Conservation (phyloP, 1,140 invertebrate species). For the Heliconius melpomene region DNA sequence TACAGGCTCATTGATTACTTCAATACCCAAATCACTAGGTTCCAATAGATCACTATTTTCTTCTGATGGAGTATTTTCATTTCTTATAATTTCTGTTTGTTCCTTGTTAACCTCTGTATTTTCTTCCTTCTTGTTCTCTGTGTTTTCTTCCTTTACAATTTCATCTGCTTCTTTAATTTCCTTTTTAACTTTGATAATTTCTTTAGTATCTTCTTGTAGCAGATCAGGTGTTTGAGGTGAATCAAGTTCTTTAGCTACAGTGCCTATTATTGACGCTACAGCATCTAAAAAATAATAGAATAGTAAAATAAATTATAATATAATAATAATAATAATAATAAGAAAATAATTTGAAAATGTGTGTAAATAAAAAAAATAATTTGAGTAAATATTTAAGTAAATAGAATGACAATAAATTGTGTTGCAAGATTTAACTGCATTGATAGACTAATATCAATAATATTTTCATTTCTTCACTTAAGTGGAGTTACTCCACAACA, state of each 20-base stretch:
- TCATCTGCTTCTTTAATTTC: constrained; percentile 25
- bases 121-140: background rate
- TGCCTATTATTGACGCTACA: constrained; percentile 70
- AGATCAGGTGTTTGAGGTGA: background rate
- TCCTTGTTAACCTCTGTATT: background rate
- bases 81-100: background rate
- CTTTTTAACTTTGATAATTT: constrained; percentile 19
- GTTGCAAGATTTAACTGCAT: too few species aligned
- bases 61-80: background rate
- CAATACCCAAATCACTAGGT: background rate
- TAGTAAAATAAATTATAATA: too few species aligned
- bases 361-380: too few species aligned
- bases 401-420: too few species aligned
- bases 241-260: constrained; percentile 45
- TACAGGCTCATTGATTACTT: background rate
- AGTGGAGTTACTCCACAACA: too few species aligned
- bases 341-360: too few species aligned
- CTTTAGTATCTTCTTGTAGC: constrained; percentile 12
- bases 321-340: too few species aligned
- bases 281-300: constrained; percentile 48
- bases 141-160: background rate
- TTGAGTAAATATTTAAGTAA: too few species aligned
- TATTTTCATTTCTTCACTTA: too few species aligned
- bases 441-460: too few species aligned
- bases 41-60: background rate